Conservation (phyloP, 2,888 invertebrate genomes). For the Dicyrtoma fusca region DNA sequence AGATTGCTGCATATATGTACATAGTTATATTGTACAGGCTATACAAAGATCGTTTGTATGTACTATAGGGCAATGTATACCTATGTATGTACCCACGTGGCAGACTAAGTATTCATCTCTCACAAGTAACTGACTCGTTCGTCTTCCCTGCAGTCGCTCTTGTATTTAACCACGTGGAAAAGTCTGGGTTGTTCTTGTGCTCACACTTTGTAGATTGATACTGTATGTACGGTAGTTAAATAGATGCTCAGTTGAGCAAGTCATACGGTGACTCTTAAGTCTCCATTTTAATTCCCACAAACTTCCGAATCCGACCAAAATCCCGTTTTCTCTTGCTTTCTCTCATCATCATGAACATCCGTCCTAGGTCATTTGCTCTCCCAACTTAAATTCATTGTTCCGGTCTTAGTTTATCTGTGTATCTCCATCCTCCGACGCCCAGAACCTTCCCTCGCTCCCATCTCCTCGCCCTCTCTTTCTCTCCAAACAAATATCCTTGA, state of each 20-base stretch:
- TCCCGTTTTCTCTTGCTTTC: background rate
- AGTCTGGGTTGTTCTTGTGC: too few relatives aligned
- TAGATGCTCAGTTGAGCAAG: background rate
- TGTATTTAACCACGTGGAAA: too few relatives aligned
- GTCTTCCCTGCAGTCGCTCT: background rate
- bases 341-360: constrained; percentile 21
- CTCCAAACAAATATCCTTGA: too few relatives aligned
- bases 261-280: constrained; percentile 5
- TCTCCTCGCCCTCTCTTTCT: too few relatives aligned
- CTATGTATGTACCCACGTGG: too few relatives aligned
- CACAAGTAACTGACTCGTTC: too few relatives aligned
- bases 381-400: constrained; percentile 24
- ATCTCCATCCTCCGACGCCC: constrained; percentile 1
- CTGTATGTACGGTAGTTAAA: background rate
- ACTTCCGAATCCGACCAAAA: constrained; percentile 26
- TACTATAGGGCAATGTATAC: too few relatives aligned
- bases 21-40: too few relatives aligned
- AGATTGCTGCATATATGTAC: too few relatives aligned
- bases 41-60: too few relatives aligned
- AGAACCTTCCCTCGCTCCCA: background rate
- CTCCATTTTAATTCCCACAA: constrained; percentile 12
- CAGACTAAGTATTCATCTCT: too few relatives aligned
- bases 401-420: constrained; percentile 20
- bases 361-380: constrained; percentile 21
- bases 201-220: background rate